A percentile compares a stretch with the other conserved stretches of the same genome.
phyloP scores from a whole-genome alignment of 2,113 vertebrate species.

The Desmodus rotundus region DNA sequence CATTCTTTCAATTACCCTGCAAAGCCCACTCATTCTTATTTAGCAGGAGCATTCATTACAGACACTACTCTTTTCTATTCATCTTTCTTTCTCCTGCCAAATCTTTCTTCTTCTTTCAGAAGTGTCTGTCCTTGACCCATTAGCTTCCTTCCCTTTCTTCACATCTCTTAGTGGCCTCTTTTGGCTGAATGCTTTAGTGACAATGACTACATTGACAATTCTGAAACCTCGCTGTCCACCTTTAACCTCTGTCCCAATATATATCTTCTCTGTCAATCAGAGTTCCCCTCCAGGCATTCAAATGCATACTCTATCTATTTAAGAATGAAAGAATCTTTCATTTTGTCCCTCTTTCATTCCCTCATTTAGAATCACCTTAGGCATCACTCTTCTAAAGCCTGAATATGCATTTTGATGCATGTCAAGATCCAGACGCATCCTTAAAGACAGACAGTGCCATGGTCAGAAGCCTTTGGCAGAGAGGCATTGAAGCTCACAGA shows the following conservation, averaged over 20 bases:
- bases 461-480: slow-evolving; percentile 31
- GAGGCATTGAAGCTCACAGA: background rate
- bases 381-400: slow-evolving; percentile 47
- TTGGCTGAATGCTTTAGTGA: slow-evolving; percentile 69
- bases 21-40: background rate
- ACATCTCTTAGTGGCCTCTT: slow-evolving; percentile 59
- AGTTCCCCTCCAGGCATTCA: slow-evolving; percentile 59
- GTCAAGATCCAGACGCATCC: slow-evolving; percentile 62
- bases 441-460: slow-evolving; percentile 46
- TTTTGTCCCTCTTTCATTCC: slow-evolving; percentile 40
- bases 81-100: background rate
- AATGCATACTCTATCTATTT: slow-evolving; percentile 57
- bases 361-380: slow-evolving; percentile 66
- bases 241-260: slow-evolving; percentile 74
- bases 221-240: slow-evolving; percentile 64
- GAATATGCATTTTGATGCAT: slow-evolving; percentile 63
- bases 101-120: slow-evolving; percentile 29
- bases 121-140: slow-evolving; percentile 59
- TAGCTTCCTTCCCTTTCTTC: slow-evolving; percentile 39
- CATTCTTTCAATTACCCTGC: background rate
- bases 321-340: slow-evolving; percentile 69
- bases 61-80: background rate
- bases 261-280: slow-evolving; percentile 70
- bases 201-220: slow-evolving; percentile 68
- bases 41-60: background rate